phyloP scores from a whole-genome alignment of 2,113 vertebrate genomes.

The Antechinus stuartii region DNA sequence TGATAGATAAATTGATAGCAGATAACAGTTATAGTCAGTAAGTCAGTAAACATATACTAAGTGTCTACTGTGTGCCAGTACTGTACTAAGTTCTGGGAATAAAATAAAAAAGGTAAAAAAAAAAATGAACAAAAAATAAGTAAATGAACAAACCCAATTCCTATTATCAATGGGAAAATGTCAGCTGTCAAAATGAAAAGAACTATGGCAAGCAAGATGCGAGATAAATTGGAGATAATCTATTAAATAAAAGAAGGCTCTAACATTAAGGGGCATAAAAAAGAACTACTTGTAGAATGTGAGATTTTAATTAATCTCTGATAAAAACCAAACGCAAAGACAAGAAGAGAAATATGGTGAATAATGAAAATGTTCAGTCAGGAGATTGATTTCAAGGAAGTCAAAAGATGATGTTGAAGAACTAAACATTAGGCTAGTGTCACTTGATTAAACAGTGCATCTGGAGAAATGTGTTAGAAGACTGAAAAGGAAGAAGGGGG shows the following conservation, averaged over 20 bases:
- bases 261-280: neutral
- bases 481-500: neutral
- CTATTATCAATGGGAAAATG: neutral
- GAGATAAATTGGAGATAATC: neutral
- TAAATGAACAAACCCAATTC: fast-evolving
- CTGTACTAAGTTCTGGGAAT: neutral
- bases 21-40: neutral
- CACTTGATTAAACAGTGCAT: neutral
- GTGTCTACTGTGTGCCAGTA: neutral
- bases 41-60: neutral
- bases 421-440: neutral
- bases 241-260: neutral
- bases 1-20: neutral
- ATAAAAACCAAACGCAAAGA: neutral
- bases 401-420: neutral
- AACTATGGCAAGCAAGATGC: neutral
- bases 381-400: neutral
- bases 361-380: neutral
- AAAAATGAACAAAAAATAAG: neutral
- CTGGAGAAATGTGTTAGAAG: neutral
- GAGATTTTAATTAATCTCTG: neutral
- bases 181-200: neutral
- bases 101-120: neutral
- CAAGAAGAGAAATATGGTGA: neutral
- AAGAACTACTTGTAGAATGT: neutral